Conservation (phyloP, 1,140 invertebrate genomes). For the Dolichoris vasculosae region DNA sequence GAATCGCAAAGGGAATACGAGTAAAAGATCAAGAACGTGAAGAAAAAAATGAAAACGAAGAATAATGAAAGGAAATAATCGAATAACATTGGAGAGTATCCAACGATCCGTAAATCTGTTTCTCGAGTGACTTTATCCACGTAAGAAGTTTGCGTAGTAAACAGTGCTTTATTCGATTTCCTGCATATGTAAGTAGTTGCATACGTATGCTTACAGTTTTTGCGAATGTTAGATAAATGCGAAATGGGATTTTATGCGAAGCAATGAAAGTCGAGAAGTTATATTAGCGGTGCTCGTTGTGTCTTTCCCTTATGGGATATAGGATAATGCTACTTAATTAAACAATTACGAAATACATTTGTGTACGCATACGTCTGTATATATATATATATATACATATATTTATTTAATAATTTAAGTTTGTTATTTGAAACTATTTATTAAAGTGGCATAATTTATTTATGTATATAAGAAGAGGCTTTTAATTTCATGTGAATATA, state of each 20-base stretch:
- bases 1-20: neutral
- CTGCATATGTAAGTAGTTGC: neutral
- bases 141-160: neutral
- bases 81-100: neutral
- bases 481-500: no score
- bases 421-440: no score
- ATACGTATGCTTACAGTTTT: neutral
- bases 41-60: neutral
- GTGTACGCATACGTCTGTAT: neutral
- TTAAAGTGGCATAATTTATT: no score
- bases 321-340: neutral
- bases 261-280: neutral
- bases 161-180: neutral
- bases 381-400: neutral
- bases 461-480: no score
- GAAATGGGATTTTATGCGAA: neutral
- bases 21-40: neutral
- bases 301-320: neutral
- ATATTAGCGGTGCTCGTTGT: neutral
- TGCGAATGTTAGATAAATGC: neutral
- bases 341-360: neutral
- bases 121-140: neutral
- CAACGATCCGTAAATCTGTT: slow-evolving; percentile 29
- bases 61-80: neutral
- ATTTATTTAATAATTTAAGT: neutral